Conservation (phyloP, 2,888 invertebrate genomes). For the Mythimna ferrago region DNA sequence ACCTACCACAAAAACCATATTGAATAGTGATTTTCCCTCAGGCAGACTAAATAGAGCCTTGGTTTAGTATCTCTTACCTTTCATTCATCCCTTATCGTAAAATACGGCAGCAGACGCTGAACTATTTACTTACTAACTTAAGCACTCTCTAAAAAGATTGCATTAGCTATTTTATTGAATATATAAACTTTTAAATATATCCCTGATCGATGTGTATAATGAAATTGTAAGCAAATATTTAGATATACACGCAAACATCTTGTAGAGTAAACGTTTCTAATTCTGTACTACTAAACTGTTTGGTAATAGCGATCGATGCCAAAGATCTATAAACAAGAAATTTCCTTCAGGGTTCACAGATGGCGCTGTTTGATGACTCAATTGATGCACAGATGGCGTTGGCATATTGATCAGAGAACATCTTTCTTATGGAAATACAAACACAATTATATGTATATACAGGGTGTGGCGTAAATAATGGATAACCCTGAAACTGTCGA, state of each 20-base stretch:
- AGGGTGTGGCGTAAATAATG: no score
- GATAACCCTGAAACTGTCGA: no score
- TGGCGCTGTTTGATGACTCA: constrained; percentile 36
- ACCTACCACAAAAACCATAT: no score
- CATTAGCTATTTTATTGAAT: background rate
- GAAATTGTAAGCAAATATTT: constrained; percentile 46
- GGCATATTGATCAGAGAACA: background rate
- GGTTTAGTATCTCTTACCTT: no score
- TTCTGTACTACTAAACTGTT: constrained; percentile 34
- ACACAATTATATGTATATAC: no score
- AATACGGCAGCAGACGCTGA: background rate
- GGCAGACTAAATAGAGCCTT: no score
- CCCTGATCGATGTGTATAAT: constrained; percentile 13
- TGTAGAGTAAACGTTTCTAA: constrained; percentile 32
- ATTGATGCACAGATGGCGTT: constrained; percentile 52
- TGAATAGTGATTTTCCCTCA: no score
- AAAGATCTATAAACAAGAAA: constrained; percentile 25
- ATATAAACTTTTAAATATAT: background rate
- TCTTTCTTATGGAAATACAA: no score
- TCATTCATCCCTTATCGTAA: no score
- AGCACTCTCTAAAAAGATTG: background rate
- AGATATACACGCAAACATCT: constrained; percentile 55
- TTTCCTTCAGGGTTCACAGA: constrained; percentile 33
- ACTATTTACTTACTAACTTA: background rate
- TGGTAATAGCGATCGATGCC: constrained; percentile 17